Percentiles rank a stretch among this genome's conserved stretches.
Conservation (phyloP, 2,113 vertebrate species). For the Vulpes vulpes region DNA sequence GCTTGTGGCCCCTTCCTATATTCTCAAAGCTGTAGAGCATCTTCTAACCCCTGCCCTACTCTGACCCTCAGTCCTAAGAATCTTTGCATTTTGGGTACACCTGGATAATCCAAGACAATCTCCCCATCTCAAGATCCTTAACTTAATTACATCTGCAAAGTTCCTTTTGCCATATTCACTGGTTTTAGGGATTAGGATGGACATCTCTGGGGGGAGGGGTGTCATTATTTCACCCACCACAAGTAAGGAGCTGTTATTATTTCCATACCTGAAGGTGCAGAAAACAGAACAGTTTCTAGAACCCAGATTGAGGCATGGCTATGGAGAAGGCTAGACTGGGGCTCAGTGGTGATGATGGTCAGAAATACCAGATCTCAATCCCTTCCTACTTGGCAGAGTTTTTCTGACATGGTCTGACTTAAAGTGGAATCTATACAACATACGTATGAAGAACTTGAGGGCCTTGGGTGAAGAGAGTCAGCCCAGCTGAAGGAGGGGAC, state of each 20-base stretch:
- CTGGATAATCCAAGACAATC: neutral
- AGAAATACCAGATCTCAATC: neutral
- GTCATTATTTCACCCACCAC: neutral
- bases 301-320: neutral
- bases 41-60: neutral
- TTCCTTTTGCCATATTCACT: neutral
- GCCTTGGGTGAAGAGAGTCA: neutral
- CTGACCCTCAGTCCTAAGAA: neutral
- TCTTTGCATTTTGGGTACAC: neutral
- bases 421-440: neutral
- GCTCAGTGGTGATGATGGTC: accelerated
- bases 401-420: neutral
- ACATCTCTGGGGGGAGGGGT: neutral
- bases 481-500: neutral
- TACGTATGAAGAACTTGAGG: neutral
- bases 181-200: neutral
- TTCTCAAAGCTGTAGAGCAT: neutral
- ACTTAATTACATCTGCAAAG: neutral
- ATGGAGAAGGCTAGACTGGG: accelerated
- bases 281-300: neutral
- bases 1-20: neutral
- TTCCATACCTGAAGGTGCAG: neutral
- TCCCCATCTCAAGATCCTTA: neutral
- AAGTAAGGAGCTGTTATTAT: neutral
- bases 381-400: neutral